Percentiles rank a stretch among this genome's conserved stretches.
Conservation (phyloP, 1,140 invertebrate species). For the Drosophila pandora region DNA sequence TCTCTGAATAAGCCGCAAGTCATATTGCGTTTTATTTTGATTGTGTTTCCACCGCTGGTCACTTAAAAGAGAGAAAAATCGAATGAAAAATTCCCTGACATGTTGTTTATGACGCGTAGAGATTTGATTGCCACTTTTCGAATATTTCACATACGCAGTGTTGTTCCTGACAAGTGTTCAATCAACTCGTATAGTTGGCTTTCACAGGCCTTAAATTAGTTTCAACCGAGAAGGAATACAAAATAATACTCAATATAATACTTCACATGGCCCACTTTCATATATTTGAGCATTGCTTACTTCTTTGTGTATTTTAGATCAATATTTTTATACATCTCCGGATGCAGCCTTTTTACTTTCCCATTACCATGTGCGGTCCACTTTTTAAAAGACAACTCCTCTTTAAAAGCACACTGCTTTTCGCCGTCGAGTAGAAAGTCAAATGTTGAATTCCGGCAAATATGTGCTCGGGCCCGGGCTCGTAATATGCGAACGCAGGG, state of each 20-base stretch:
- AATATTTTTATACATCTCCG: background rate
- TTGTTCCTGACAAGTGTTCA: slow-evolving; percentile 39
- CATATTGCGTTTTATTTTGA: slow-evolving; percentile 48
- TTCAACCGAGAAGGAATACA: too few relatives aligned
- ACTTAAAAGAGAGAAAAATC: background rate
- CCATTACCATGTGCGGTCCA: background rate
- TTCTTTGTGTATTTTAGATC: background rate
- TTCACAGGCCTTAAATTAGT: background rate
- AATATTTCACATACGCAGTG: slow-evolving; percentile 34
- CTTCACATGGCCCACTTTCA: background rate
- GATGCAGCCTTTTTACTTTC: background rate
- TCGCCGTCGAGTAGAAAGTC: slow-evolving; percentile 15
- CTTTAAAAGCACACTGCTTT: background rate
- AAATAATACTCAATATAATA: too few relatives aligned
- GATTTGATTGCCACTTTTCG: slow-evolving; percentile 28
- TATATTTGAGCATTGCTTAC: background rate
- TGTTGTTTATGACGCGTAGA: slow-evolving; percentile 7
- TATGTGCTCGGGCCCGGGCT: background rate
- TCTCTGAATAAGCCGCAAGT: slow-evolving; percentile 27
- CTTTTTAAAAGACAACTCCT: background rate
- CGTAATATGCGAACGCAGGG: background rate
- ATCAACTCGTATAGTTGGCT: slow-evolving; percentile 2
- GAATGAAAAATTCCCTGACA: slow-evolving; percentile 7
- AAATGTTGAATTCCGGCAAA: slow-evolving; percentile 24
- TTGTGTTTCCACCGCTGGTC: slow-evolving; percentile 35